Base-by-base conservation (phyloP, 37 sponge, comb jelly and placozoan genomes). In the Spongilla lacustris region DNA sequence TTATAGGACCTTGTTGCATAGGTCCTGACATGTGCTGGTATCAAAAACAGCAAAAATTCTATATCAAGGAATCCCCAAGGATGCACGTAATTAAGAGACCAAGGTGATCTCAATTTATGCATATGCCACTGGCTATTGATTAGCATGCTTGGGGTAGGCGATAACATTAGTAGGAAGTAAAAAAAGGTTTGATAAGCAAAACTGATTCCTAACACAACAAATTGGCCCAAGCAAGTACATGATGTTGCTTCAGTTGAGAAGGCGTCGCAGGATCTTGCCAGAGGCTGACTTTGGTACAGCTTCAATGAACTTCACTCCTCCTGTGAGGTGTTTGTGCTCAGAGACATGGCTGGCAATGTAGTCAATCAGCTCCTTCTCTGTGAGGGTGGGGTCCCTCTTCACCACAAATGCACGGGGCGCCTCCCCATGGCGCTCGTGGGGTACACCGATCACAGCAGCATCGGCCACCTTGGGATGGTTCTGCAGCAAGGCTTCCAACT, bases 371-470 rank as follows among this genome's bases (percentile, higher is more conserved):
- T 91, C 94, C 34, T 88, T 77, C 80, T 91, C 94, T 24, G 75
- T 75, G 46, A 96, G 34, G 22, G 67, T 71, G 6, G 79, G 25
- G 30, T 89, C 82, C 37, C 85, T 84, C 67, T 84, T 85, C 49
- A 97, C 97, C 11, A 97, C 95, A 87, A 92, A 94, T 34, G 97
- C 97, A 84, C 84, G 89, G 31, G 97, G 97, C 23, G 86, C 84
- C 75, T 96, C 97, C 13, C 97, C 97, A 8, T 72, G 89, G 12
- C 92, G 10, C 82, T 94, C 97, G 49, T 93, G 72, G 10, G 97
- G 90, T 17, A 96, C 79, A 2, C 97, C 95, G 0, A 94, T 89
- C 25, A 94, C 97, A 50, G 94, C 94, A 8, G 83, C 95, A 87
- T 97, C 97, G 67, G 93, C 86, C 32, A 97, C 85, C 73, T 88